Percentiles rank a stretch among this genome's conserved stretches.
phyloP scores from a whole-genome alignment of 1,140 invertebrate genomes.

The Lithobius niger region DNA sequence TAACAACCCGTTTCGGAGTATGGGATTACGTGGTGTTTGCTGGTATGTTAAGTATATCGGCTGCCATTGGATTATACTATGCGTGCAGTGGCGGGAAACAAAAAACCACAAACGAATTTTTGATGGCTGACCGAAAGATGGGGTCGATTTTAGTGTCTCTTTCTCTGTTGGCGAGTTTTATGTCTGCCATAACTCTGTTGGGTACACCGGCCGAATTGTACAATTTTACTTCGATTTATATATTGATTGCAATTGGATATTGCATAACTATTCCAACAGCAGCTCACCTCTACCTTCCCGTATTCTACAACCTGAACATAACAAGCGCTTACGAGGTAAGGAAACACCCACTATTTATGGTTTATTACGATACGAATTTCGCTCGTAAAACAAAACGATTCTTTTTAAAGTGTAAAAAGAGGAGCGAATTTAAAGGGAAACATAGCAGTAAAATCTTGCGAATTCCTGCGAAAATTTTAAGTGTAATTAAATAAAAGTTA shows the following conservation, averaged over 20 bases:
- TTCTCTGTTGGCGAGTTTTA: constrained; percentile 82
- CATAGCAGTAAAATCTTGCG: too few species aligned
- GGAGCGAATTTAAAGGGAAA: too few species aligned
- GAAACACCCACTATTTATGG: too few species aligned
- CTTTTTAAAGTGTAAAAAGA: too few species aligned
- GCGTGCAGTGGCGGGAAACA: constrained; percentile 72
- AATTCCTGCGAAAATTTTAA: too few species aligned
- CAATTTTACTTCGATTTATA: constrained; percentile 60
- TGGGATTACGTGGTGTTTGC: constrained; percentile 50
- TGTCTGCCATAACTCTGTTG: constrained; percentile 84
- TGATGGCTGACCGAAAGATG: constrained; percentile 65
- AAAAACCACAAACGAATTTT: constrained; percentile 71
- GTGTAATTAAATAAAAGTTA: too few species aligned
- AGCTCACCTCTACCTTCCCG: constrained; percentile 71
- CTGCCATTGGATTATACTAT: constrained; percentile 63
- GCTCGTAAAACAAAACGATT: too few species aligned
- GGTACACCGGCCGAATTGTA: constrained; percentile 79
- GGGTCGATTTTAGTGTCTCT: constrained; percentile 61
- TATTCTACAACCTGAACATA: constrained; percentile 72
- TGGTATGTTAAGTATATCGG: constrained; percentile 45
- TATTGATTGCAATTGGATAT: constrained; percentile 56
- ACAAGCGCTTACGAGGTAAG: constrained; percentile 77
- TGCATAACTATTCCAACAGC: constrained; percentile 64
- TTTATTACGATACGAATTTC: too few species aligned
- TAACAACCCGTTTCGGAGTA: too few species aligned